Evolutionary conservation across 1,140 invertebrate genomes (phyloP), one percentile per base, ranked within the genome.

Genomic region (Atta cephalotes): DNA sequence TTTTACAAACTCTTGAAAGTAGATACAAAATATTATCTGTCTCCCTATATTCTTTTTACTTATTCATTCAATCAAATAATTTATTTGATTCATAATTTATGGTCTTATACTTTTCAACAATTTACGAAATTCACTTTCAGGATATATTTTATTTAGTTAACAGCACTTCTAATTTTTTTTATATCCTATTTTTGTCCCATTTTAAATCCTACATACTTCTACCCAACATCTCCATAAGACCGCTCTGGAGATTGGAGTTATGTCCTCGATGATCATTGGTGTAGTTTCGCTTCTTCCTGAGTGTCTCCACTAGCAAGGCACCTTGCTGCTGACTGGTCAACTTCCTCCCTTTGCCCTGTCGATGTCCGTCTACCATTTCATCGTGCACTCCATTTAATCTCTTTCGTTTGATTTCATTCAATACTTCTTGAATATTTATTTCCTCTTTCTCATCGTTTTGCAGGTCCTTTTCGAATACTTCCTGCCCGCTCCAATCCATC

Each of bases 141-240:
- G 18, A 74, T 72, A 45, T 53, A 65, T 39, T 10, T 35, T 35
- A 9, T 25, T 39, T 9, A 14, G n/a, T 49, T 39, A 21, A 28
- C 58, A 58, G 1, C 28, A n/a, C 16, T 72, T 35, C 21, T 21
- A 72, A 56, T 39, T 14, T 49, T 28, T 9, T n/a, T 5, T 31
- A 12, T 1, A 28, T 39, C 7, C 7, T n/a, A 85, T 35, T 77
- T 85, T 18, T 58, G 14, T 62, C 9, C 12, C 28, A 31, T 63
- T 78, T 78, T 58, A 10, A 10, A 21, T 65, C 65, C 25, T 65
- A 62, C 10, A 95, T 96, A 98, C 97, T 98, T 97, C 97, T 97
- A 84, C 97, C 97, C 87, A 98, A 95, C 96, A 98, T 97, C 92
- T 98, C 97, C 96, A 98, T 97, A 85, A 98, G 96, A 81, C 97